Evolutionary conservation across 2,888 invertebrate species (phyloP), one percentile per base, ranked within the genome.

Genomic region (Diloba caeruleocephala): DNA sequence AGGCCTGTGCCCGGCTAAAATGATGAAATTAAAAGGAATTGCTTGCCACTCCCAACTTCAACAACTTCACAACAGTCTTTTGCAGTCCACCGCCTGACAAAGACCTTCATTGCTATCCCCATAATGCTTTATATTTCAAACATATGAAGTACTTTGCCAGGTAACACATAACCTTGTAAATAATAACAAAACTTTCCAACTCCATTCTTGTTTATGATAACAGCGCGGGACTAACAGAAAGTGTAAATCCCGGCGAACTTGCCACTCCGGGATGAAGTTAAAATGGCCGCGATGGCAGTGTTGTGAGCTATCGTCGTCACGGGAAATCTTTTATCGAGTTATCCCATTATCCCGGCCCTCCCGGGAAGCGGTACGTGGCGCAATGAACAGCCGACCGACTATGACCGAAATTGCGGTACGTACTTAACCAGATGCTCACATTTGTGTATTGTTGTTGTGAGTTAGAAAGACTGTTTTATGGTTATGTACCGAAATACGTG

Each of bases 301-400:
- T 73, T 60, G 70, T 78, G 83, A 85, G 77, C 71, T 81, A 85
- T 85, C 70, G 76, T 51, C 81, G 81, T 76, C 86, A 65, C 79
- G 91, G 92, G 91, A 91, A 91, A 91, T 91, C 89, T 90, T 89
- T 90, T 89, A 91, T 91, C 85, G 87, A 87, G 89, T 89, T 82
- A 87, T 77, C 76, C 87, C 84, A 90, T 91, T 90, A 89, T 79
- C 71, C 72, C 52, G 43, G 68, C 52, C 29, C 73, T 52, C 51
- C 21, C 25, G 71, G 72, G 77, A 72, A 38, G 55, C 29, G 50
- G 49, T 46, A 53, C 57, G 60, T 48, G 46, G 55, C 46, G 58
- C 61, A 50, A 63, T 70, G 59, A 58, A 61, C 67, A 68, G 61
- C 51, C 53, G 42, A 55, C 49, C 56, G 66, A 63, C 66, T 61